Conservation (phyloP, 2,113 vertebrate genomes). For the Limnothrissa miodon region DNA sequence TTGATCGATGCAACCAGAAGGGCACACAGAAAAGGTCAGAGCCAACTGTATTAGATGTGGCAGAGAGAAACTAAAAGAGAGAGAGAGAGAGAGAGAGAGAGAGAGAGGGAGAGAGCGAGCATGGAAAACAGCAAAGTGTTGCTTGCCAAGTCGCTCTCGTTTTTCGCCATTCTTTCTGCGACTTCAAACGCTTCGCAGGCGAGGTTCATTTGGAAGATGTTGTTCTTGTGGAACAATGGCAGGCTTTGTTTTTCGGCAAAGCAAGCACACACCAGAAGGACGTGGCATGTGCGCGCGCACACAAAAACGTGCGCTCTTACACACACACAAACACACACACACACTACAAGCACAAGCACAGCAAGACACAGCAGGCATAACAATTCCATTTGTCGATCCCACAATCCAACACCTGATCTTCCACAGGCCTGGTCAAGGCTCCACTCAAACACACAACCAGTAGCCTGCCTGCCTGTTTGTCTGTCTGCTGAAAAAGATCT, state of each 20-base stretch:
- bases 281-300: neutral
- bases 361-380: neutral
- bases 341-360: too few species aligned
- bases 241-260: neutral
- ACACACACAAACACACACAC: neutral
- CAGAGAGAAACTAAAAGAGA: too few species aligned
- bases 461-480: neutral
- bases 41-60: neutral
- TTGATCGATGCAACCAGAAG: constrained; percentile 11
- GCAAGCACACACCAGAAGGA: neutral
- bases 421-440: neutral
- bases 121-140: neutral
- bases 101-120: neutral
- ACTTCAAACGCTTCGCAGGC: constrained; percentile 1
- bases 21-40: neutral
- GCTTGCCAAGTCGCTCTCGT: neutral
- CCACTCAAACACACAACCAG: neutral
- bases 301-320: neutral
- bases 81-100: neutral
- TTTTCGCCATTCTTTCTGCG: constrained; percentile 7
- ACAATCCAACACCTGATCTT: neutral
- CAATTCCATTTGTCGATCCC: neutral
- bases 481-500: too few species aligned
- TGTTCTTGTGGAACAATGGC: neutral
- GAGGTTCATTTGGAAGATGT: constrained; percentile 16